phyloP scores from a whole-genome alignment of 2,888 invertebrate species.

The Hoplodrina blanda region DNA sequence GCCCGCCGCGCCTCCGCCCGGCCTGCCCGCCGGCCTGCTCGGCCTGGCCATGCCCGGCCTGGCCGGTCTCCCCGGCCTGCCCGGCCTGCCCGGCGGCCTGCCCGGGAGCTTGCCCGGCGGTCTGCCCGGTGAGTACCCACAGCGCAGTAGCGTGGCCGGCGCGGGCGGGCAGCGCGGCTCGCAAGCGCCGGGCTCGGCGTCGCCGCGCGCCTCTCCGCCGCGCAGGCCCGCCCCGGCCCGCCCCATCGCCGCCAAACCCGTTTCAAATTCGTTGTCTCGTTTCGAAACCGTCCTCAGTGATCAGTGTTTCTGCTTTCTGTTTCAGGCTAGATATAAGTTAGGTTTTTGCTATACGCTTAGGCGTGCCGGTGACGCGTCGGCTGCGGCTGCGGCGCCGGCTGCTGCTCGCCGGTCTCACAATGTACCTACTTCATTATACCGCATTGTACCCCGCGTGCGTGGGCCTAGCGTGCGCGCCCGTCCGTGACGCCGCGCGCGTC shows the following conservation, averaged over 20 bases:
- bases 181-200: conserved; percentile 15
- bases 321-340: conserved; percentile 90
- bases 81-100: conserved; percentile 33
- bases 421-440: conserved; percentile 82
- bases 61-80: conserved; percentile 16
- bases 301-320: conserved; percentile 89
- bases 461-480: conserved; percentile 49
- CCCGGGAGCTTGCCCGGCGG: conserved; percentile 35
- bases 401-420: conserved; percentile 75
- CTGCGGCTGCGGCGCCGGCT: conserved; percentile 71
- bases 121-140: conserved; percentile 51
- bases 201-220: conserved; percentile 39
- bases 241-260: conserved; percentile 54
- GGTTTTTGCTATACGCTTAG: conserved; percentile 79
- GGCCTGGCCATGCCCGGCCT: conserved; percentile 30
- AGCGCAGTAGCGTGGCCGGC: conserved; percentile 20
- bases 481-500: conserved; percentile 43
- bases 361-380: conserved; percentile 68
- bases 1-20: conserved; percentile 38
- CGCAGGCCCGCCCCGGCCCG: conserved; percentile 49
- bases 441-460: conserved; percentile 66
- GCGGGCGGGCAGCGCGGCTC: conserved; percentile 27
- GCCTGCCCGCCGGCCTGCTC: conserved; percentile 28
- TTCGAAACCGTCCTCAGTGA: conserved; percentile 81
- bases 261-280: conserved; percentile 75